Evolutionary conservation across 2,888 invertebrate species (phyloP).

Genomic region (Thymelicus acteon): DNA sequence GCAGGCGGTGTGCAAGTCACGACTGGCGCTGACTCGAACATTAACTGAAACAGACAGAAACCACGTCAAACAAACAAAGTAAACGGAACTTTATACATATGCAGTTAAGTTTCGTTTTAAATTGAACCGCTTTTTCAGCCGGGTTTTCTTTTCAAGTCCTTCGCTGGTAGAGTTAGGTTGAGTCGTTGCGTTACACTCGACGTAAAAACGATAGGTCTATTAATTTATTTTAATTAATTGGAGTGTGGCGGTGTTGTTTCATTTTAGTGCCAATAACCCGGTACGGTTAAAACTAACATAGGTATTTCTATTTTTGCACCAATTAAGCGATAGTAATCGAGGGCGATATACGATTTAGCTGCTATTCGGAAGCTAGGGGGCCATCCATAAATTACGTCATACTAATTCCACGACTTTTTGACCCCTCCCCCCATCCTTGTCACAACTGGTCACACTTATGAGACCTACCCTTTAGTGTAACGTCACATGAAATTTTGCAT

Average conservation of each 20-base stretch:
- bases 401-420: too few species aligned
- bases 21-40: slow-evolving; percentile 64
- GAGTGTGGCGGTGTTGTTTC: neutral
- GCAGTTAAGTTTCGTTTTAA: neutral
- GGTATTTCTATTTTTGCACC: too few species aligned
- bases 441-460: too few species aligned
- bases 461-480: too few species aligned
- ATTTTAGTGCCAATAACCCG: too few species aligned
- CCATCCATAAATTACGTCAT: too few species aligned
- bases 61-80: slow-evolving; percentile 13
- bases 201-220: neutral
- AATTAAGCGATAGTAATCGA: too few species aligned
- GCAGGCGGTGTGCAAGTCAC: slow-evolving; percentile 57
- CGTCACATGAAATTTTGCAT: too few species aligned
- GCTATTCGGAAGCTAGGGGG: too few species aligned
- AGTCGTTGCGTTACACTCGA: neutral
- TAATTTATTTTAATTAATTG: slow-evolving; percentile 18
- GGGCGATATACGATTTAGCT: too few species aligned
- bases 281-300: too few species aligned
- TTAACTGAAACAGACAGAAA: slow-evolving; percentile 65
- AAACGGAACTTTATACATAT: slow-evolving; percentile 19
- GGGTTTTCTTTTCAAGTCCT: slow-evolving; percentile 3
- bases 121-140: neutral
- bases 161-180: neutral
- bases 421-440: too few species aligned